A percentile compares a stretch with the other conserved stretches of the same genome.
Evolutionary conservation across 2,113 vertebrate genomes (phyloP).

Genomic region (Lophotis ruficrista): DNA sequence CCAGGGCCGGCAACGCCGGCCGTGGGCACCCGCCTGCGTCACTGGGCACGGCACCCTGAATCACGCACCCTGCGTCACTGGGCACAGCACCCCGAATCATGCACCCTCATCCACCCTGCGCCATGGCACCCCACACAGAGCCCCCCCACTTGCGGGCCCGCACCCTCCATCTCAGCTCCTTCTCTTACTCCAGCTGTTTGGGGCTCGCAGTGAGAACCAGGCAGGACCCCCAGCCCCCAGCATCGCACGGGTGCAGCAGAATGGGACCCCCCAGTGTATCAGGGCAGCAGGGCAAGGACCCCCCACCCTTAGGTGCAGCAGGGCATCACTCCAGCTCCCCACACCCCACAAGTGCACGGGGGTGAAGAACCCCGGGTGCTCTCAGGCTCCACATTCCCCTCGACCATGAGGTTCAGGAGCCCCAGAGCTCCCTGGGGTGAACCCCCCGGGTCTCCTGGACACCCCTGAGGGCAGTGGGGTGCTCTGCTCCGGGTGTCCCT

Average conservation of each 20-base stretch:
- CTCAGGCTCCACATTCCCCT: not conserved
- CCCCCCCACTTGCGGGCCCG: rapidly evolving
- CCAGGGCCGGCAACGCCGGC: not conserved
- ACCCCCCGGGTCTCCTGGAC: not conserved
- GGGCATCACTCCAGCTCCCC: not conserved
- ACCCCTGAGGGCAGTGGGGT: rapidly evolving
- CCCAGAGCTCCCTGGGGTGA: not conserved
- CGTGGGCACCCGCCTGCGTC: not conserved
- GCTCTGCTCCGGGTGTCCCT: not conserved
- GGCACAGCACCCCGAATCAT: not conserved
- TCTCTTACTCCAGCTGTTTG: not conserved
- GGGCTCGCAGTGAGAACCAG: not conserved
- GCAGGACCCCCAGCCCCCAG: not conserved
- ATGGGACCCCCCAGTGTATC: too few relatives aligned
- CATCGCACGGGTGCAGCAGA: rapidly evolving
- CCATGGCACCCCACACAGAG: not conserved
- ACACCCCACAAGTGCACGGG: rapidly evolving
- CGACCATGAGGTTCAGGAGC: rapidly evolving
- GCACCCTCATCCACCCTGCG: not conserved
- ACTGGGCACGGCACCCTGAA: not conserved
- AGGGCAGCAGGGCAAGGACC: not conserved
- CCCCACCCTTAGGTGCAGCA: not conserved
- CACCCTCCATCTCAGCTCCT: rapidly evolving
- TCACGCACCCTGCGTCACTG: not conserved
- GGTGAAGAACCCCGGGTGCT: not conserved